These are phyloP conservation scores for Ennomos fuscantarius DNA, from an alignment of 2,888 invertebrate genomes.

Conservation along the genomic window DNA sequence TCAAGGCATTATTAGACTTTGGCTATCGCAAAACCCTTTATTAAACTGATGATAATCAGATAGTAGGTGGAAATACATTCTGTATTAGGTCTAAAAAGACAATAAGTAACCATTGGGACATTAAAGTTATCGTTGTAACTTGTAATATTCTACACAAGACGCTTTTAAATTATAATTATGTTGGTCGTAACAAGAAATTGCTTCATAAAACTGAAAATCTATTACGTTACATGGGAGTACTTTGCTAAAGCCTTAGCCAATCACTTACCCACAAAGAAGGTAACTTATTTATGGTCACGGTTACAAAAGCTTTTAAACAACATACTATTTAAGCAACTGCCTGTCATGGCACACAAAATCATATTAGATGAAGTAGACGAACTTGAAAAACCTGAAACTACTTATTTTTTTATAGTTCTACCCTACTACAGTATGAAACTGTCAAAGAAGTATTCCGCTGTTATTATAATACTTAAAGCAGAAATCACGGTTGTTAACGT, in stretches of 20 bases:
- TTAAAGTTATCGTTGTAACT: constrained; percentile 1
- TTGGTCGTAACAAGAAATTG: constrained; percentile 24
- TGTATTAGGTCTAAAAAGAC: not conserved
- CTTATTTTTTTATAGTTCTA: not conserved
- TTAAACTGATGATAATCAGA: too few relatives aligned
- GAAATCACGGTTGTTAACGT: constrained; percentile 5
- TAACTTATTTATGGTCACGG: constrained; percentile 13
- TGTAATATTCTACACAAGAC: constrained; percentile 1
- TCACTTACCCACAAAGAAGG: constrained; percentile 14
- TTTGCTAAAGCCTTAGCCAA: constrained; percentile 14
- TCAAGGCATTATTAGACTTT: too few relatives aligned
- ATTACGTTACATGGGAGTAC: constrained; percentile 16
- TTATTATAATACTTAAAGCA: not conserved
- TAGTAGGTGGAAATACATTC: not conserved
- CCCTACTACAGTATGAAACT: not conserved
- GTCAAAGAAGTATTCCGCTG: not conserved
- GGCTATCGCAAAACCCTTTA: too few relatives aligned
- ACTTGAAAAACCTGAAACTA: not conserved
- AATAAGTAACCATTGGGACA: too few relatives aligned
- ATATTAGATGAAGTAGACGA: too few relatives aligned
- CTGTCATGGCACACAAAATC: too few relatives aligned
- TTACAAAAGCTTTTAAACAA: constrained; percentile 1
- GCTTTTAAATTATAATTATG: constrained; percentile 29
- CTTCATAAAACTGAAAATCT: constrained; percentile 38
- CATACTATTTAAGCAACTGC: not conserved